phyloP scores from a whole-genome alignment of 2,113 vertebrate species.

The Panthera uncia region DNA sequence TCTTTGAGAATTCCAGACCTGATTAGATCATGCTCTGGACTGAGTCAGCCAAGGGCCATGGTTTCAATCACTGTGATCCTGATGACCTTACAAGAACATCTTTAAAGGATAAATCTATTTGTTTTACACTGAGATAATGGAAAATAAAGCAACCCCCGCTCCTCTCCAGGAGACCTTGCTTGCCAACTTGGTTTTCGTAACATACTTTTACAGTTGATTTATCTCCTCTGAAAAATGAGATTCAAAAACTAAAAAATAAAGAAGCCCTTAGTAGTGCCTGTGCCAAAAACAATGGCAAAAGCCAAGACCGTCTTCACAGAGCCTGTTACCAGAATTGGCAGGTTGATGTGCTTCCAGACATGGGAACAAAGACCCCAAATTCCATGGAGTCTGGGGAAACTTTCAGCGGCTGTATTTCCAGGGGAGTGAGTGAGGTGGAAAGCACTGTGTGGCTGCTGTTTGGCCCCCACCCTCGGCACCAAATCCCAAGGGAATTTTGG shows the following conservation, averaged over 20 bases:
- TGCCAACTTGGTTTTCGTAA: constrained; percentile 61
- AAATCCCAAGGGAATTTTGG: neutral
- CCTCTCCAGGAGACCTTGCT: constrained; percentile 62
- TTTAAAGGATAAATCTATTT: constrained; percentile 80
- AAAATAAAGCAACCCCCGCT: constrained; percentile 49
- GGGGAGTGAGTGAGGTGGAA: neutral
- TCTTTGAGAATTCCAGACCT: constrained; percentile 74
- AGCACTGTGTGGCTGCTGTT: neutral
- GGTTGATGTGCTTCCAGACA: neutral
- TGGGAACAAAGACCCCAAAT: neutral
- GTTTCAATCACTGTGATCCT: constrained; percentile 79
- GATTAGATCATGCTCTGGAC: constrained; percentile 82
- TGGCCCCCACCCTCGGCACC: neutral
- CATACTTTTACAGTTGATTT: constrained; percentile 70
- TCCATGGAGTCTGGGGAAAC: neutral
- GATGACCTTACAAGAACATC: constrained; percentile 79
- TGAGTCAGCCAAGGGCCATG: constrained; percentile 73
- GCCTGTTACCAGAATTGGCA: neutral
- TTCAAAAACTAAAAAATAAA: constrained; percentile 60
- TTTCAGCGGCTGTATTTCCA: neutral
- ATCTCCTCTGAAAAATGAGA: constrained; percentile 62
- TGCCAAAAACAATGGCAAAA: neutral
- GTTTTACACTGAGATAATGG: constrained; percentile 71
- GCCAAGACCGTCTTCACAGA: neutral
- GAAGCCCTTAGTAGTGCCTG: neutral